Evolutionary conservation across 2,888 invertebrate species (phyloP).

Genomic region (Rhorus exstirpatorius): DNA sequence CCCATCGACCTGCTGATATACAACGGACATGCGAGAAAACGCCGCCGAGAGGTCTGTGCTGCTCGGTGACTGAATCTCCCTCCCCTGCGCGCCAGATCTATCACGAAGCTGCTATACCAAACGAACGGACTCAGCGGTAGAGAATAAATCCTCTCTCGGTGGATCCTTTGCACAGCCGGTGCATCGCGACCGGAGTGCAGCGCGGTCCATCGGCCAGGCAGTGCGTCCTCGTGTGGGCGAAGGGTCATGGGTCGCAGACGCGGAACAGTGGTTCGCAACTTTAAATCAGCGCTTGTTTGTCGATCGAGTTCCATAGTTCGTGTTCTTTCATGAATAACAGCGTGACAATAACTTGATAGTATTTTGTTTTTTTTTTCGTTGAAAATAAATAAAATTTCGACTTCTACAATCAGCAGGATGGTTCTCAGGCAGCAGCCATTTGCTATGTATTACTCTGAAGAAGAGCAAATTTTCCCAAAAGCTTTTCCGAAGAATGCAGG

Average conservation of each 20-base stretch:
- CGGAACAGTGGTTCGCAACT: constrained; percentile 82
- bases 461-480: no score
- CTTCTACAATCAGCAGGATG: no score
- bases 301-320: background rate
- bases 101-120: constrained; percentile 26
- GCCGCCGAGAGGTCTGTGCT: constrained; percentile 46
- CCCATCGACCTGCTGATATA: constrained; percentile 54
- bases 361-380: no score
- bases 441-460: no score
- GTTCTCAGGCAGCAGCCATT: no score
- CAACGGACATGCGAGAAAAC: constrained; percentile 48
- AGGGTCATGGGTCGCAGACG: constrained; percentile 85
- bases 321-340: no score
- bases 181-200: constrained; percentile 65
- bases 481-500: no score
- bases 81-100: constrained; percentile 66
- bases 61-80: constrained; percentile 82
- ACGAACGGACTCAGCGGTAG: constrained; percentile 41
- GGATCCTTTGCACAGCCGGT: constrained; percentile 74
- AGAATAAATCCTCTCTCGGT: constrained; percentile 64
- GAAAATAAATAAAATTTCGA: no score
- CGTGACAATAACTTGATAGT: no score
- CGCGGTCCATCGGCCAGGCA: constrained; percentile 70
- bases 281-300: background rate
- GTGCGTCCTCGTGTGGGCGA: constrained; percentile 84